Evolutionary conservation across 35 echinoderm and acorn worm species (phyloP).

Genomic region (Chiridota heheva): DNA sequence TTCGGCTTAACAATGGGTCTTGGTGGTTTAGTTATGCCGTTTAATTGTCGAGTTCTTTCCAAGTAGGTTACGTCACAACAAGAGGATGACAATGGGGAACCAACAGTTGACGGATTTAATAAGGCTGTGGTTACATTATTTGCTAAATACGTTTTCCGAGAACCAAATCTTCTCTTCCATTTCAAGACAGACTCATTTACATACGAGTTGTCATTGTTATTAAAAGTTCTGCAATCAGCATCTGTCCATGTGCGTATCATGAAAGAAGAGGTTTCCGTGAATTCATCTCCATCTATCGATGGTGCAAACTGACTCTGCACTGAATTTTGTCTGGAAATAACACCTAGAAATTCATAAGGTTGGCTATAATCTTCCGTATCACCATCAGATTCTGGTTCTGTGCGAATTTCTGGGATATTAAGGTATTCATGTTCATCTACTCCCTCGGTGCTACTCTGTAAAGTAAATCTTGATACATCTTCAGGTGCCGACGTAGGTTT

Average conservation of each 20-base stretch:
- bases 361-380: constrained; percentile 41
- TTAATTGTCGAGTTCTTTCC: neutral
- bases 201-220: constrained; percentile 32
- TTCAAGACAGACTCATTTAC: constrained; percentile 37
- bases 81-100: constrained; percentile 8
- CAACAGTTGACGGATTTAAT: neutral
- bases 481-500: neutral
- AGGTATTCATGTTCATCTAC: constrained; percentile 32
- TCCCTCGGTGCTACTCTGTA: constrained; percentile 25
- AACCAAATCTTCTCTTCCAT: constrained; percentile 33
- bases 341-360: constrained; percentile 28
- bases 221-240: neutral
- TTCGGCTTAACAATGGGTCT: constrained; percentile 30
- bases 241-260: constrained; percentile 31
- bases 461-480: constrained; percentile 25
- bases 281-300: neutral
- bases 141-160: neutral
- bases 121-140: neutral
- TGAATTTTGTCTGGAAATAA: constrained; percentile 15
- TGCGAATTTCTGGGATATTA: neutral
- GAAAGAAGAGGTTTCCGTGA: neutral
- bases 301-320: constrained; percentile 36
- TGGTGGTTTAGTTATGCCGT: neutral
- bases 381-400: constrained; percentile 22
- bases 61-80: neutral